Conservation (phyloP, 2,888 invertebrate genomes). For the Psylliodes chrysocephalus region DNA sequence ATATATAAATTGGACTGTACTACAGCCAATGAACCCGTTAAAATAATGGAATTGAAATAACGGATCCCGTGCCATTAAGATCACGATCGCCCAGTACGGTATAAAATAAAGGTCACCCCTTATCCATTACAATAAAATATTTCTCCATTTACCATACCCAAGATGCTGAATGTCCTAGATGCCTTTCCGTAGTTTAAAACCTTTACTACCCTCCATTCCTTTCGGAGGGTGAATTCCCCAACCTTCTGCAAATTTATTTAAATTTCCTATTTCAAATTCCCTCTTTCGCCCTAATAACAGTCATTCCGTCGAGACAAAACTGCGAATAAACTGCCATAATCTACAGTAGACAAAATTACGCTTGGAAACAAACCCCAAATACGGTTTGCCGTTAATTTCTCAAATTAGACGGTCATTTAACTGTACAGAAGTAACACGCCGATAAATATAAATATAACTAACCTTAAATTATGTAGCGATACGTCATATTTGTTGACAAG, state of each 20-base stretch:
- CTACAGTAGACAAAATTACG: conserved; percentile 28
- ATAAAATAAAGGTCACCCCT: conserved; percentile 12
- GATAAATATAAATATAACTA: too few species aligned
- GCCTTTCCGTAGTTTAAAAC: conserved; percentile 19
- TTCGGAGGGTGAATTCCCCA: conserved; percentile 7
- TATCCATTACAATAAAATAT: conserved; percentile 16
- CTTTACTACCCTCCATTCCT: neutral
- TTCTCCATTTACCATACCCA: conserved; percentile 8
- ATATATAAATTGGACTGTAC: neutral
- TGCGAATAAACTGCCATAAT: conserved; percentile 33
- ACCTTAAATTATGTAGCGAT: too few species aligned
- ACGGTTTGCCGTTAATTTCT: conserved; percentile 29
- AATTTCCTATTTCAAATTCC: conserved; percentile 30
- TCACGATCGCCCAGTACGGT: neutral
- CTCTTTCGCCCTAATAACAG: conserved; percentile 27
- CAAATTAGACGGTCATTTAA: conserved; percentile 26
- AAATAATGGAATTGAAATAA: neutral
- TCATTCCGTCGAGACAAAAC: conserved; percentile 30
- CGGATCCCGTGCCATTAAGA: neutral
- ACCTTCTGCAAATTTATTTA: conserved; percentile 28
- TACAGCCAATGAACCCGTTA: neutral
- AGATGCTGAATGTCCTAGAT: conserved; percentile 16
- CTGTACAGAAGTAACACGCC: conserved; percentile 6
- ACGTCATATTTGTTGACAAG: too few species aligned
- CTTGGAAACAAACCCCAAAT: conserved; percentile 29